phyloP scores from a whole-genome alignment of 2,797 vertebrate species.

The Ctenopoma kingsleyae region DNA sequence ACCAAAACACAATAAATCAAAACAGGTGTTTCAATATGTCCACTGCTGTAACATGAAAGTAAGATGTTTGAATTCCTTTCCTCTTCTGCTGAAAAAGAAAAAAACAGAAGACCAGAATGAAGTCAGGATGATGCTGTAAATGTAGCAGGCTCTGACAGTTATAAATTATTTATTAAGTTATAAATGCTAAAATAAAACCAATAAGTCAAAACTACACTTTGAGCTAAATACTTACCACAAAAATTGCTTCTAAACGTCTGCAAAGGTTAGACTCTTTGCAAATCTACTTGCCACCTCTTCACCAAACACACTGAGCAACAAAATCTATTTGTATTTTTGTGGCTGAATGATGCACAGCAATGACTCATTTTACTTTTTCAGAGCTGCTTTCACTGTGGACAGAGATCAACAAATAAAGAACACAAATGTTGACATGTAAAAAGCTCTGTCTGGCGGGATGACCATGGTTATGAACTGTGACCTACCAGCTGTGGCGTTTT shows the following conservation, averaged over 20 bases:
- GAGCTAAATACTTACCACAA: conserved; percentile 20
- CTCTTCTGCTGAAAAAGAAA: conserved; percentile 64
- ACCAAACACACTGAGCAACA: conserved; percentile 46
- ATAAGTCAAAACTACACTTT: conserved; percentile 46
- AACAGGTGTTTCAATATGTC: conserved; percentile 81
- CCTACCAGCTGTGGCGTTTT: conserved; percentile 48
- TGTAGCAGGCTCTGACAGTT: conserved; percentile 30
- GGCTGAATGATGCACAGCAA: conserved; percentile 41
- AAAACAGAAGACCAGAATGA: conserved; percentile 64
- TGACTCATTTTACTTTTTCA: conserved; percentile 46
- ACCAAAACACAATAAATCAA: conserved; percentile 81
- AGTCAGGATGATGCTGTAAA: conserved; percentile 68
- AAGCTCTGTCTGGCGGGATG: conserved; percentile 29
- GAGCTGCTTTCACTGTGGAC: conserved; percentile 41
- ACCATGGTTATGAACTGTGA: conserved; percentile 41
- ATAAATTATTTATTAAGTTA: conserved; percentile 22
- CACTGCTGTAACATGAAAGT: conserved; percentile 70
- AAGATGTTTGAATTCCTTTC: conserved; percentile 66
- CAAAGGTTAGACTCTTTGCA: conserved; percentile 27
- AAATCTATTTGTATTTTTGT: conserved; percentile 62
- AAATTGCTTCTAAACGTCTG: conserved; percentile 17
- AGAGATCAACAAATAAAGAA: conserved; percentile 35
- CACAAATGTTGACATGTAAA: conserved; percentile 27
- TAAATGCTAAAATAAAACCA: conserved; percentile 17
- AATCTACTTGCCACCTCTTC: conserved; percentile 22